Conservation (phyloP, 2,888 invertebrate species). For the Hypercompe scribonia region DNA sequence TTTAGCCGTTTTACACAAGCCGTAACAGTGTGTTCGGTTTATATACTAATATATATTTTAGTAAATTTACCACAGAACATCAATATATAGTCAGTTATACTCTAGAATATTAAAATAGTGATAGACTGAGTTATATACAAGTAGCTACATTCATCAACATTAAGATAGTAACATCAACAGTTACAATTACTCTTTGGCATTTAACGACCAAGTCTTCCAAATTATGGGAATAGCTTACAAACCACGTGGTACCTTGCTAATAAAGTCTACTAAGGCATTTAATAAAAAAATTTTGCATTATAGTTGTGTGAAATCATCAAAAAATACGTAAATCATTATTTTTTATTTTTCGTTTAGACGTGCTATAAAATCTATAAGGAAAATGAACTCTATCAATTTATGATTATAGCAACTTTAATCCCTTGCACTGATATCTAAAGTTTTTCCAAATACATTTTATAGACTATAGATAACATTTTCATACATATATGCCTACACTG, state of each 20-base stretch:
- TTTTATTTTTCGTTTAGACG: background rate
- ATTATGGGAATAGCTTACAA: background rate
- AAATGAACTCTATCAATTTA: no score
- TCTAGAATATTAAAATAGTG: slow-evolving; percentile 6
- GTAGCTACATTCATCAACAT: slow-evolving; percentile 25
- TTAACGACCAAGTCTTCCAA: slow-evolving; percentile 22
- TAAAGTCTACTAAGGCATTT: background rate
- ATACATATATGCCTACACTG: background rate
- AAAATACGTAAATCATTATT: background rate
- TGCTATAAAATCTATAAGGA: background rate
- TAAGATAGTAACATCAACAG: slow-evolving; percentile 25
- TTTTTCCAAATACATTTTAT: no score
- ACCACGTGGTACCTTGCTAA: slow-evolving; percentile 1
- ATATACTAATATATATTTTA: background rate
- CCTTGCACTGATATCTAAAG: background rate
- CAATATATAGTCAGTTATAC: background rate
- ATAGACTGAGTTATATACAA: slow-evolving; percentile 28
- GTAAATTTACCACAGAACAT: background rate
- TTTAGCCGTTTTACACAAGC: no score
- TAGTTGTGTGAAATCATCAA: background rate
- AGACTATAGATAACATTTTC: background rate
- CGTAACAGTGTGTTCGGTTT: background rate
- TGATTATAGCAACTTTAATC: no score
- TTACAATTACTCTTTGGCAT: slow-evolving; percentile 34
- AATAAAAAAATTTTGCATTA: background rate